Conservation (phyloP, 2,113 vertebrate genomes). For the Saccopteryx leptura region DNA sequence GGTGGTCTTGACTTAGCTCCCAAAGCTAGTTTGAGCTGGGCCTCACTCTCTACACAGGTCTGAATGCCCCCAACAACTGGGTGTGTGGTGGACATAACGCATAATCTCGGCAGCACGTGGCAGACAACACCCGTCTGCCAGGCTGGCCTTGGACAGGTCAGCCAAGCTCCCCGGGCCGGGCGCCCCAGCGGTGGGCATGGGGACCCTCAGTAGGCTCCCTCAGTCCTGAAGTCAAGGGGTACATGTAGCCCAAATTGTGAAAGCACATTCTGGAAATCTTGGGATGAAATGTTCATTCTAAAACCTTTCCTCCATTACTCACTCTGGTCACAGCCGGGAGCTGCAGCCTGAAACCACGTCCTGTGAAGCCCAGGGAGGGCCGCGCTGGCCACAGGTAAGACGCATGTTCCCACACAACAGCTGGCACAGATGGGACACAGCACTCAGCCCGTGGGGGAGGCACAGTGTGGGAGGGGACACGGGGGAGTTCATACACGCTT, state of each 20-base stretch:
- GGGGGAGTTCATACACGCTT: neutral
- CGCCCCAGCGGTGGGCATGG: accelerated
- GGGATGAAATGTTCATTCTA: too few species aligned
- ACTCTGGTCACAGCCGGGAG: neutral
- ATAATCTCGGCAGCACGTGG: accelerated
- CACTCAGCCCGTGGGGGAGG: neutral
- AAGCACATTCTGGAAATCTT: neutral
- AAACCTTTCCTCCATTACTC: too few species aligned
- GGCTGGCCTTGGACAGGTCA: neutral
- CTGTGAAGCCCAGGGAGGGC: too few species aligned
- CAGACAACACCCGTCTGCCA: too few species aligned
- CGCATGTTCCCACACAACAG: accelerated
- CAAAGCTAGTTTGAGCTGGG: neutral
- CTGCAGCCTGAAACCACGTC: neutral
- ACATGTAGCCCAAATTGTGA: neutral
- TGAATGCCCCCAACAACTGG: neutral
- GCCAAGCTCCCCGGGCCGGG: neutral
- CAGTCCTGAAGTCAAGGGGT: neutral
- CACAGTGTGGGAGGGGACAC: neutral
- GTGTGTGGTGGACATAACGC: neutral
- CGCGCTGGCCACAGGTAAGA: neutral
- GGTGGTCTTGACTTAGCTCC: neutral
- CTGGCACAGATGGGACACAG: neutral
- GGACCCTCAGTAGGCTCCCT: neutral
- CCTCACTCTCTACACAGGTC: accelerated